Evolutionary conservation across 2,888 invertebrate genomes (phyloP), one percentile per base, ranked within the genome.

Genomic region (Troilus luridus): DNA sequence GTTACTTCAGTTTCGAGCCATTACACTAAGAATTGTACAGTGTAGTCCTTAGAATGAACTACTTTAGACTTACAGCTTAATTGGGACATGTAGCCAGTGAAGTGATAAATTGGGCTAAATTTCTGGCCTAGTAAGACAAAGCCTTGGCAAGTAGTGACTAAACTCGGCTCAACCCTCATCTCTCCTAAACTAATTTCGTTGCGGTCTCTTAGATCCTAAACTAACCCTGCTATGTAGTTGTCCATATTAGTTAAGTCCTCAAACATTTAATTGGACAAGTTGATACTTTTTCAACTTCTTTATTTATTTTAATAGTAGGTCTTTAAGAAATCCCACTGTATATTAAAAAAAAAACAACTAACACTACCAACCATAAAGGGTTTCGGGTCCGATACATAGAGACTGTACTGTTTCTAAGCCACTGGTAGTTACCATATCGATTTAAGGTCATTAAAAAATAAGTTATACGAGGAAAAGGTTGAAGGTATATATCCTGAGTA

Each of bases 191-290:
- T 77, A 77, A 77, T 77, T 77, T 77, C 72, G 72, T 41, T 77
- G 72, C 72, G 72, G 72, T 77, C 72, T 77, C 72, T 77, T 77
- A 77, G 72, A 77, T 77, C 72, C 72, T 77, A 77, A 77, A 77
- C 72, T 77, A 77, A 77, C 8, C 72, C 41, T 77, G 72, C 72
- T 77, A 8, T 41, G 17, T 77, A 77, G 72, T 27, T 27, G 72
- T 77, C 17, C 27, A 77, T 77, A 77, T 77, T 41, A 41, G 72
- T 77, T 12, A 41, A 77, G 27, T 77, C 10, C 72, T 41, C 17
- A 41, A 77, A 8, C 41, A 27, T 77, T 77, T 77, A 77, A 77
- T 77, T 77, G 41, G 64, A 64, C 14, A 21, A 64, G 21, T 64
- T 64, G 19, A 19, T 62, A 62, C 1, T 8, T 21, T n/a, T 3